phyloP scores from a whole-genome alignment of 2,797 vertebrate species.

The Lophius americanus region DNA sequence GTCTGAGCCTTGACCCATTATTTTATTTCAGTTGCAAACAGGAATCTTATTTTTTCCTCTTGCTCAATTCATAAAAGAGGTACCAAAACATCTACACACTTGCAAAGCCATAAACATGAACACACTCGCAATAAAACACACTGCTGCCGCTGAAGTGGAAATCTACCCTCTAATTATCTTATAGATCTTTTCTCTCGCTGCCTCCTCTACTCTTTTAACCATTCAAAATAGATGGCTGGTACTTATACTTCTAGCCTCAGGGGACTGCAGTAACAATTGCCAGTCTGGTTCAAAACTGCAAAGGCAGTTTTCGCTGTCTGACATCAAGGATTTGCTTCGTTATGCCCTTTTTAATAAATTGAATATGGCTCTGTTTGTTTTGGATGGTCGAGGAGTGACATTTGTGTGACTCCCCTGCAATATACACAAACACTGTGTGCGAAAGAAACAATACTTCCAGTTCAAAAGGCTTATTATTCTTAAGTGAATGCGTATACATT shows the following conservation, averaged over 20 bases:
- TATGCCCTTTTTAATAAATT: constrained; percentile 35
- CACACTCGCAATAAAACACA: constrained; percentile 30
- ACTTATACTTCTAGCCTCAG: constrained; percentile 53
- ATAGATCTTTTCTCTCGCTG: constrained; percentile 54
- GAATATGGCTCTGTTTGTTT: constrained; percentile 4
- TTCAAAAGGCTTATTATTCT: too few species aligned
- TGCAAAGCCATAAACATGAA: constrained; percentile 3
- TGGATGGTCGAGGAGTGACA: background rate
- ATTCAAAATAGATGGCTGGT: constrained; percentile 60
- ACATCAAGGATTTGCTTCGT: constrained; percentile 30
- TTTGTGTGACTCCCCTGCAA: background rate
- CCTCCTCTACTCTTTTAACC: constrained; percentile 58
- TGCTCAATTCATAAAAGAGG: constrained; percentile 12
- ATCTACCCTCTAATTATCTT: constrained; percentile 65
- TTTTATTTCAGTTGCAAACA: too few species aligned
- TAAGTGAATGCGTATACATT: too few species aligned
- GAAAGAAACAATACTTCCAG: background rate
- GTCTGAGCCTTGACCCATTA: too few species aligned
- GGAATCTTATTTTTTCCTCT: background rate
- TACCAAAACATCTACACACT: constrained; percentile 4
- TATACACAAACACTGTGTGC: background rate
- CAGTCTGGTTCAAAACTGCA: constrained; percentile 51
- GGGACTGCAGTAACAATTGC: constrained; percentile 62
- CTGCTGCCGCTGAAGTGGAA: constrained; percentile 53
- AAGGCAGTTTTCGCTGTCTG: constrained; percentile 26